Evolutionary conservation across 2,888 invertebrate genomes (phyloP).

Genomic region (Drosophila maculinotata): DNA sequence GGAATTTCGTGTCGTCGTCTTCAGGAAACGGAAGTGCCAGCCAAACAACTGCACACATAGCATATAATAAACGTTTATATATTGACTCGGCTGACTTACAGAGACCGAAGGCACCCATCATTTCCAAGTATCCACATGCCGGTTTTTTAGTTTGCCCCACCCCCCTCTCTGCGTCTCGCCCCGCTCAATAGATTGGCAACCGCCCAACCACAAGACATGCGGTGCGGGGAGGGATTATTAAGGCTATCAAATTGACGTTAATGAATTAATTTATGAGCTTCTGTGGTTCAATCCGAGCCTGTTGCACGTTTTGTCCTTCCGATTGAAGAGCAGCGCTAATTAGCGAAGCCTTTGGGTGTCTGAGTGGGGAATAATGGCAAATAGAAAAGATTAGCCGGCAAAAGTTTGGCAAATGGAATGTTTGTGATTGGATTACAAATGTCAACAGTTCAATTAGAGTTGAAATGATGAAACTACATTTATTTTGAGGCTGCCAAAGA

Average conservation of each 20-base stretch:
- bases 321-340: constrained; percentile 46
- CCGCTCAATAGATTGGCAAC: constrained; percentile 44
- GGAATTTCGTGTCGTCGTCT: constrained; percentile 79
- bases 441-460: constrained; percentile 7
- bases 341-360: constrained; percentile 8
- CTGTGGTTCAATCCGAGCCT: constrained; percentile 52
- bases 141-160: constrained; percentile 34
- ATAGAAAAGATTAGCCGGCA: constrained; percentile 16
- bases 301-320: constrained; percentile 34
- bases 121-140: constrained; percentile 31
- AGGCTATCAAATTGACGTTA: constrained; percentile 77
- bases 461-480: not conserved
- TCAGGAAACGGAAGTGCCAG: constrained; percentile 77
- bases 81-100: constrained; percentile 60
- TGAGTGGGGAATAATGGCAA: constrained; percentile 28
- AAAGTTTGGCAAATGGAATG: constrained; percentile 6
- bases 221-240: constrained; percentile 59
- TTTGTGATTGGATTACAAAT: constrained; percentile 14
- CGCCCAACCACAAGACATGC: constrained; percentile 45
- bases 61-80: constrained; percentile 76
- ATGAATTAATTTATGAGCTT: constrained; percentile 79
- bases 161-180: too few species aligned
- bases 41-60: constrained; percentile 73
- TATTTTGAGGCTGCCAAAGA: not conserved
- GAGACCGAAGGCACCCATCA: constrained; percentile 37